These are phyloP conservation scores for Pheucticus melanocephalus DNA, from an alignment of 2,113 vertebrate genomes.

Conservation along the genomic window DNA sequence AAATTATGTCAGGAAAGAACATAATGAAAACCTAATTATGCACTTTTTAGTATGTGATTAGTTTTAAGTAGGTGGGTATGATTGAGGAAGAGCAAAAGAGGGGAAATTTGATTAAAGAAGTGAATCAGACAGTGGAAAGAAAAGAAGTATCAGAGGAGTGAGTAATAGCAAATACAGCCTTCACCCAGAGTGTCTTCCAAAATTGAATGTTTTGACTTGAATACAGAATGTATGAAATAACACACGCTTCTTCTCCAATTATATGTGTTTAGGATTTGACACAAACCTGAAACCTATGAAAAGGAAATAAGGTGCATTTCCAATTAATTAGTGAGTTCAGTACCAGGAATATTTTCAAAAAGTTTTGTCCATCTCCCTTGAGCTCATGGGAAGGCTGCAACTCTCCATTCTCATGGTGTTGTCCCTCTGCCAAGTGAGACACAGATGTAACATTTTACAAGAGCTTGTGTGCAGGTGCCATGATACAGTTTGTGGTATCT, in stretches of 20 bases:
- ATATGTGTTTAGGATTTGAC: not conserved
- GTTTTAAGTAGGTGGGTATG: conserved; percentile 27
- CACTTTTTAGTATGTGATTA: conserved; percentile 28
- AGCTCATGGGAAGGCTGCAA: not conserved
- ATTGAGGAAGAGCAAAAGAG: conserved; percentile 14
- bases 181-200: not conserved
- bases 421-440: not conserved
- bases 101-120: not conserved
- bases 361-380: not conserved
- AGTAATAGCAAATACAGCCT: not conserved
- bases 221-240: not conserved
- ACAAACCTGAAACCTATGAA: not conserved
- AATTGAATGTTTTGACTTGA: not conserved
- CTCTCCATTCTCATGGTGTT: not conserved
- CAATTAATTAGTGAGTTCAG: not conserved
- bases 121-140: not conserved
- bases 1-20: conserved; percentile 53
- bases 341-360: not conserved
- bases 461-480: not conserved
- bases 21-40: conserved; percentile 43
- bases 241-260: not conserved
- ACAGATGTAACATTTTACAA: not conserved
- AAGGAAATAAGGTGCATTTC: not conserved
- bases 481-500: not conserved
- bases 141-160: not conserved